Conservation (phyloP, 2,888 invertebrate genomes). For the Tenthredo distinguenda region DNA sequence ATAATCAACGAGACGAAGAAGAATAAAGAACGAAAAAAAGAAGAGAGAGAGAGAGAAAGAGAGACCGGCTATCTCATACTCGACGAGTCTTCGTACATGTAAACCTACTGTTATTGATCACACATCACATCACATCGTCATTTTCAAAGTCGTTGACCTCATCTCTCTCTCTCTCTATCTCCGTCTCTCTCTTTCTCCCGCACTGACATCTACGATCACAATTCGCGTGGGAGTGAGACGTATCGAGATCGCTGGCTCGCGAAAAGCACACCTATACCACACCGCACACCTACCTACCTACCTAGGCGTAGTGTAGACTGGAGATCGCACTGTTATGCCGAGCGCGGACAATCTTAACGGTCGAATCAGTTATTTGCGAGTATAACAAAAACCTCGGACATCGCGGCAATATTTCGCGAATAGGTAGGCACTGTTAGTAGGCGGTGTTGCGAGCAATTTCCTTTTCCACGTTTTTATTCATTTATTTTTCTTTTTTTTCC, state of each 20-base stretch:
- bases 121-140: background rate
- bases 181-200: background rate
- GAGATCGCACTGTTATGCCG: background rate
- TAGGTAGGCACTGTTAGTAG: too few relatives aligned
- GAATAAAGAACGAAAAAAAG: background rate
- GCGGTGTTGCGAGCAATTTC: background rate
- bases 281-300: background rate
- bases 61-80: background rate
- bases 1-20: background rate
- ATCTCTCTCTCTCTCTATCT: background rate
- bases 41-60: background rate
- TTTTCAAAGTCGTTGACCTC: constrained; percentile 36
- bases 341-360: constrained; percentile 8
- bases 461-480: background rate
- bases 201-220: background rate
- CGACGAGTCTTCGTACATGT: background rate
- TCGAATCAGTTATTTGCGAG: constrained; percentile 38
- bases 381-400: constrained; percentile 5
- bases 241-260: constrained; percentile 47
- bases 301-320: background rate
- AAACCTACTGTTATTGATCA: background rate
- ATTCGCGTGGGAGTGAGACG: constrained; percentile 43
- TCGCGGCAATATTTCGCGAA: constrained; percentile 18
- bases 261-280: background rate
- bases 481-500: too few relatives aligned